These are phyloP conservation scores for Diorhabda carinulata DNA, from an alignment of 1,140 invertebrate genomes.

Conservation along the genomic window DNA sequence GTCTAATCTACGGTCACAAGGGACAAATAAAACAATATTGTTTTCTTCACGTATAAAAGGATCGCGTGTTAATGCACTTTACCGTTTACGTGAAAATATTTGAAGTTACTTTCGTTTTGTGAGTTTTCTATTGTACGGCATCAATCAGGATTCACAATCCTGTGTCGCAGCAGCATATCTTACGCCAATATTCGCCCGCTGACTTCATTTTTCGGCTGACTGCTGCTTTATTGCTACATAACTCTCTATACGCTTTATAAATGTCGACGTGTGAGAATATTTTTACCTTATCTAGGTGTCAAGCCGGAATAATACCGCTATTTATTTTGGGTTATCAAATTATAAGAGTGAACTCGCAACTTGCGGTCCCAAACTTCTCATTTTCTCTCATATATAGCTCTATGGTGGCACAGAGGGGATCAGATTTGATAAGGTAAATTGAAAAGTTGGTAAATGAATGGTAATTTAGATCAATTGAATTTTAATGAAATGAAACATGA, in stretches of 20 bases:
- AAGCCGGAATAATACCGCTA: constrained; percentile 14
- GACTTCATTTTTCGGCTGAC: constrained; percentile 19
- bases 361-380: not conserved
- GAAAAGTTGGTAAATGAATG: too few species aligned
- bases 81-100: constrained; percentile 1
- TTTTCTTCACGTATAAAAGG: not conserved
- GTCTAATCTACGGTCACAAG: not conserved
- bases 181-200: constrained; percentile 18
- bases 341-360: constrained; percentile 9
- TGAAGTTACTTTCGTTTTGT: constrained; percentile 16
- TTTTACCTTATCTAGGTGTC: constrained; percentile 17
- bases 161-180: constrained; percentile 10
- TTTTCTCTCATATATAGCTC: too few species aligned
- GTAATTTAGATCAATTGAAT: too few species aligned
- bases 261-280: constrained; percentile 15
- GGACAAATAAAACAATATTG: not conserved
- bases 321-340: constrained; percentile 16
- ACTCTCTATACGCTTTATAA: constrained; percentile 21
- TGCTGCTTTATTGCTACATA: constrained; percentile 22
- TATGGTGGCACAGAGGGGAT: too few species aligned
- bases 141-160: constrained; percentile 20
- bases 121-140: constrained; percentile 16
- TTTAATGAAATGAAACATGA: too few species aligned
- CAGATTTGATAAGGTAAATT: too few species aligned
- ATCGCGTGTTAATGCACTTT: not conserved